phyloP scores from a whole-genome alignment of 2,888 invertebrate genomes.

The Rhogogaster chlorosoma region DNA sequence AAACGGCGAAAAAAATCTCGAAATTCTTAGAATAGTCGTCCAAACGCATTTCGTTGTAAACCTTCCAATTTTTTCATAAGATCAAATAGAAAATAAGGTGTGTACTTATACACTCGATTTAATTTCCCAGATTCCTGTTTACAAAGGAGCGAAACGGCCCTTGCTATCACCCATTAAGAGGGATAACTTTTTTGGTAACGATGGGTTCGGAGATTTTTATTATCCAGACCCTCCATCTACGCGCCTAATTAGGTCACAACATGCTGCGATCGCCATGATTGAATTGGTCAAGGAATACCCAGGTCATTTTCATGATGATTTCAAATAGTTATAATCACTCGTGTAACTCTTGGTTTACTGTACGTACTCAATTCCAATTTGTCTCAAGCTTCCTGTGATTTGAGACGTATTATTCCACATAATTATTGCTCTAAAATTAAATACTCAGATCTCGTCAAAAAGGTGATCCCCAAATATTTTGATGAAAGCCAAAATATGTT shows the following conservation, averaged over 20 bases:
- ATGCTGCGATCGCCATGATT: conserved; percentile 76
- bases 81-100: background rate
- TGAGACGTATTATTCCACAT: background rate
- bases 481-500: background rate
- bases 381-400: background rate
- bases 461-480: background rate
- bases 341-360: background rate
- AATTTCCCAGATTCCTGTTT: conserved; percentile 78
- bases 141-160: conserved; percentile 73
- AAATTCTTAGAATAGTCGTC: background rate
- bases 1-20: background rate
- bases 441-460: background rate
- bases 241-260: conserved; percentile 70
- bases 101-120: background rate
- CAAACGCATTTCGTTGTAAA: background rate
- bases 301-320: conserved; percentile 59
- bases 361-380: background rate
- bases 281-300: conserved; percentile 72
- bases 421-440: background rate
- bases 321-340: background rate
- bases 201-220: conserved; percentile 79
- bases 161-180: conserved; percentile 66
- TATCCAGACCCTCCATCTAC: conserved; percentile 72
- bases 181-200: conserved; percentile 74
- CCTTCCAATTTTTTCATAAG: background rate